phyloP scores from a whole-genome alignment of 2,113 vertebrate genomes.

The Xenopus laevis region DNA sequence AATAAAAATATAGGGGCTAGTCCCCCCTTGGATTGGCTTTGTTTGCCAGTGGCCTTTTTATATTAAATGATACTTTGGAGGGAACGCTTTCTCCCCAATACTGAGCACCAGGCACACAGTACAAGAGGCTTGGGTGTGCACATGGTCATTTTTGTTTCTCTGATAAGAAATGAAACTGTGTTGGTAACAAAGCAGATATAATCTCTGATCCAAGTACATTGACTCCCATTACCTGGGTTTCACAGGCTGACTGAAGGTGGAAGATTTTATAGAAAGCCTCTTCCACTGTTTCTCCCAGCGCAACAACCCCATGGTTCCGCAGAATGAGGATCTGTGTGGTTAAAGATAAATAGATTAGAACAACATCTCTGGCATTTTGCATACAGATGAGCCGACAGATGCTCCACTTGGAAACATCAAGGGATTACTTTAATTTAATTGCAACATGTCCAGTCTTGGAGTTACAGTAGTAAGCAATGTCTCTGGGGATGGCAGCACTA shows the following conservation, averaged over 20 bases:
- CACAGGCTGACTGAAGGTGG: slow-evolving; percentile 91
- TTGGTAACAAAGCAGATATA: too few relatives aligned
- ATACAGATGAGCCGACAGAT: background rate
- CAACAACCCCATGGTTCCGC: slow-evolving; percentile 91
- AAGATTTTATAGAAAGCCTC: slow-evolving; percentile 94
- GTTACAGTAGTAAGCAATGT: background rate
- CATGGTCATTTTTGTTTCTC: too few relatives aligned
- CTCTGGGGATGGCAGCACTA: too few relatives aligned
- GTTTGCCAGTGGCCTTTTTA: too few relatives aligned
- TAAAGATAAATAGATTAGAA: background rate
- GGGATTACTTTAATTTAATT: background rate
- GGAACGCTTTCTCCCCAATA: too few relatives aligned
- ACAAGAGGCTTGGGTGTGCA: too few relatives aligned
- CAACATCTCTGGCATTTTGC: background rate
- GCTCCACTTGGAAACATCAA: background rate
- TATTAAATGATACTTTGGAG: too few relatives aligned
- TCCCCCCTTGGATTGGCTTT: too few relatives aligned
- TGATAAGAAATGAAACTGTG: too few relatives aligned
- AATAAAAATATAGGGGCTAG: too few relatives aligned
- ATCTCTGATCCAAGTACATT: background rate
- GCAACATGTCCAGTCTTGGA: background rate
- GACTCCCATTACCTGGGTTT: slow-evolving; percentile 80
- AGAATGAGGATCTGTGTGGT: slow-evolving; percentile 83
- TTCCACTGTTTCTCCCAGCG: slow-evolving; percentile 88
- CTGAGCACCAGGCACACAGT: too few relatives aligned